Evolutionary conservation across 2,797 vertebrate species (phyloP).

Genomic region (Enteromius fasciolatus): DNA sequence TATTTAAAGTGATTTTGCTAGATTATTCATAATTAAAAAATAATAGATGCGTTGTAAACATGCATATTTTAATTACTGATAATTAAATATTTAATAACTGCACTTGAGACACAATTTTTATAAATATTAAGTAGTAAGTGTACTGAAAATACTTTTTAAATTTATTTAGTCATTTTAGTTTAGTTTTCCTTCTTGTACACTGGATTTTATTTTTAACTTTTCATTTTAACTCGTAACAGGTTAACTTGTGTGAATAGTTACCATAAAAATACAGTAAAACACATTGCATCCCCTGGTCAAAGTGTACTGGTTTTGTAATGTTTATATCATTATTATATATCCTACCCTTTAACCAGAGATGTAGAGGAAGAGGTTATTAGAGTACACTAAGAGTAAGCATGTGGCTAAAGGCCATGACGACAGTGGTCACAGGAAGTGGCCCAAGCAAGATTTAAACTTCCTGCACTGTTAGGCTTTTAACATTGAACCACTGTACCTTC

Average conservation of each 20-base stretch:
- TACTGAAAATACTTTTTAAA: neutral
- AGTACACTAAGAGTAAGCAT: neutral
- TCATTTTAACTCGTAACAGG: neutral
- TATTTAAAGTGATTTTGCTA: neutral
- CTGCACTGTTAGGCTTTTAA: slow-evolving; percentile 26
- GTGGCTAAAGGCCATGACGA: slow-evolving; percentile 6
- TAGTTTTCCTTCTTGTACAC: neutral
- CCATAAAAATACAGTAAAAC: neutral
- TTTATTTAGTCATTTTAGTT: neutral
- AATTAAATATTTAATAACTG: neutral
- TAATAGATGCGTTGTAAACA: neutral
- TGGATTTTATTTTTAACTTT: neutral
- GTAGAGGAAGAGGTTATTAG: neutral
- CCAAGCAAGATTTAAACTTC: slow-evolving; percentile 28
- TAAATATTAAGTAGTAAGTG: neutral
- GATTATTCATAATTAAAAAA: neutral
- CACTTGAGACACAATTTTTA: neutral
- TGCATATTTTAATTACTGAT: neutral
- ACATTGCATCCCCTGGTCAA: neutral
- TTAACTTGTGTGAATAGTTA: neutral
- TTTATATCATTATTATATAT: neutral
- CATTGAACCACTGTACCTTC: slow-evolving; percentile 32
- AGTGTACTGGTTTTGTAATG: neutral
- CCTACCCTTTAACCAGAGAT: neutral
- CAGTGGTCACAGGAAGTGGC: slow-evolving; percentile 16